These are phyloP conservation scores for Megastigmus dorsalis DNA, from an alignment of 2,888 invertebrate species.

Conservation along the genomic window DNA sequence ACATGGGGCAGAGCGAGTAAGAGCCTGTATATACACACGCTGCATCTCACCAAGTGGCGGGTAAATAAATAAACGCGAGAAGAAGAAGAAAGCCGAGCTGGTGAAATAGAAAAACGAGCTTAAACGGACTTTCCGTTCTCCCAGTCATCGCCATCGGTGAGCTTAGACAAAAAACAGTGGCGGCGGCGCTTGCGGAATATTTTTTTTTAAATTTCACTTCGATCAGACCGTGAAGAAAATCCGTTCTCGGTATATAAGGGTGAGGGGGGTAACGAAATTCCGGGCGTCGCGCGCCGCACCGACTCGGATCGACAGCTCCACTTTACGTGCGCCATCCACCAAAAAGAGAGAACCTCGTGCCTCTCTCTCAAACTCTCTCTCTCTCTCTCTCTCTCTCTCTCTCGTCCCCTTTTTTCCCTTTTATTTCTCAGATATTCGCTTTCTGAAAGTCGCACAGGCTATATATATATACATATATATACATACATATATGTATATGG, in stretches of 20 bases:
- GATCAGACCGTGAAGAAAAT: constrained; percentile 29
- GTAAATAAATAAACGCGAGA: constrained; percentile 23
- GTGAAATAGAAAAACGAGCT: neutral
- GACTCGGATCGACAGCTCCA: constrained; percentile 29
- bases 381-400: neutral
- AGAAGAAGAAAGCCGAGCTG: neutral
- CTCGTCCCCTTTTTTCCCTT: neutral
- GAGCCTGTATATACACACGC: too few relatives aligned
- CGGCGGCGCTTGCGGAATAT: constrained; percentile 23
- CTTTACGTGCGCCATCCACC: constrained; percentile 27
- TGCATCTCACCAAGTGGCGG: neutral
- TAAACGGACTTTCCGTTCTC: constrained; percentile 24
- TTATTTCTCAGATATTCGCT: constrained; percentile 48
- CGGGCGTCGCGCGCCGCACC: constrained; percentile 6
- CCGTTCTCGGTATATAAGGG: constrained; percentile 41
- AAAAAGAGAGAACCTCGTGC: neutral
- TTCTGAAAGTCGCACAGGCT: constrained; percentile 16
- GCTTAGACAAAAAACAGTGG: too few relatives aligned
- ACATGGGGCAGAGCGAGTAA: neutral
- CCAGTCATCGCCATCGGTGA: constrained; percentile 3
- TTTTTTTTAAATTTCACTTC: constrained; percentile 50
- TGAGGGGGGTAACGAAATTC: constrained; percentile 52
- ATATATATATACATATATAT: too few relatives aligned
- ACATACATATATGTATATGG: too few relatives aligned
- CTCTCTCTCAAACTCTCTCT: neutral